Evolutionary conservation across 2,888 invertebrate species (phyloP).

Genomic region (Podabrus alpinus): DNA sequence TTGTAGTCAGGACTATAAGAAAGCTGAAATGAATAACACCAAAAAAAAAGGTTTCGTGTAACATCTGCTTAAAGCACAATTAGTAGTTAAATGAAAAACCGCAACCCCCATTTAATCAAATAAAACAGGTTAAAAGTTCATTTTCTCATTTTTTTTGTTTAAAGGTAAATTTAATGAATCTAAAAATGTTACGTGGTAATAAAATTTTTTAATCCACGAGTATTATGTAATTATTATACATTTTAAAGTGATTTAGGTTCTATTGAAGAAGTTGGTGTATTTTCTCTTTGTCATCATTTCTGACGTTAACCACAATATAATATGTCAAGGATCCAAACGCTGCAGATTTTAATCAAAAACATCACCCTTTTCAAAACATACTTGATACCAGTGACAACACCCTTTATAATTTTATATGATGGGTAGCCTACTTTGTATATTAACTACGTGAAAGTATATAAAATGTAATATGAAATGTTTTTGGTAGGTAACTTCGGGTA

Average conservation of each 20-base stretch:
- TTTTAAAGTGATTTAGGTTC: not conserved
- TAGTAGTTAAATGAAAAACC: slow-evolving; percentile 18
- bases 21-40: not conserved
- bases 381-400: slow-evolving; percentile 24
- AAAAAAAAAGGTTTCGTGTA: slow-evolving; percentile 4
- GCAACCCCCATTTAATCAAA: slow-evolving; percentile 20
- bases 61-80: slow-evolving; percentile 20
- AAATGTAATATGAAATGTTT: not conserved
- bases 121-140: slow-evolving; percentile 11
- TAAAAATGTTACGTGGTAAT: not conserved
- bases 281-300: slow-evolving; percentile 23
- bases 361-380: slow-evolving; percentile 28
- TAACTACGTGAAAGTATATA: not conserved
- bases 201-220: not conserved
- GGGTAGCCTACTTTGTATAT: not conserved
- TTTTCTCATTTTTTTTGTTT: not conserved
- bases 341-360: slow-evolving; percentile 28
- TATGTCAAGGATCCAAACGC: slow-evolving; percentile 23
- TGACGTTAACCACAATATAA: slow-evolving; percentile 29
- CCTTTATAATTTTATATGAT: slow-evolving; percentile 11
- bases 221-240: not conserved
- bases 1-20: not conserved
- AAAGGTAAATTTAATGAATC: not conserved
- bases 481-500: no score
- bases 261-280: slow-evolving; percentile 24